Conservation (phyloP, 2,113 vertebrate species). For the Nansenia antarctica region DNA sequence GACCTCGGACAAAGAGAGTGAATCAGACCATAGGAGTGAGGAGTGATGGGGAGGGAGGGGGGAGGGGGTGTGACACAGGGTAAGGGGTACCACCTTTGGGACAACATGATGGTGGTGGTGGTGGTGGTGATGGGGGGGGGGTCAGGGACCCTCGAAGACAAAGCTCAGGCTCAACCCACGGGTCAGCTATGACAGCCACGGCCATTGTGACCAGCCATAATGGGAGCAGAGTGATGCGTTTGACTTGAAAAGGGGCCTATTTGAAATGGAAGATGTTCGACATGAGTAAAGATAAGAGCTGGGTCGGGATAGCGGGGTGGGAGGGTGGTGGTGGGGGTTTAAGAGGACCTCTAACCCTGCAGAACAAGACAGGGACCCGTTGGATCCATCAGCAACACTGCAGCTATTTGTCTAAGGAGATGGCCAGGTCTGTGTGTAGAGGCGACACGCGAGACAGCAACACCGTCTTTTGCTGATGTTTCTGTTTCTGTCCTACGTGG, state of each 20-base stretch:
- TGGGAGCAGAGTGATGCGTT: constrained; percentile 21
- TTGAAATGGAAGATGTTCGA: not conserved
- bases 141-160: constrained; percentile 25
- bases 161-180: constrained; percentile 35
- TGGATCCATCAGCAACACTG: constrained; percentile 2
- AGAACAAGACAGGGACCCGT: not conserved
- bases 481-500: not conserved
- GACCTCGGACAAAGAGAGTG: constrained; percentile 55
- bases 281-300: not conserved
- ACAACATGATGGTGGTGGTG: constrained; percentile 46
- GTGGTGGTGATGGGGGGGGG: not conserved
- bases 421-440: not conserved
- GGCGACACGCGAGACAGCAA: not conserved
- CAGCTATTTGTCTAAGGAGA: not conserved
- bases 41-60: constrained; percentile 44
- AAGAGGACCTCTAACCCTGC: not conserved
- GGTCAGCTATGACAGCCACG: constrained; percentile 32
- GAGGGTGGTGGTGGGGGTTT: not conserved
- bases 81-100: constrained; percentile 56
- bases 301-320: not conserved
- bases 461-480: not conserved
- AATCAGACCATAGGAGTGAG: constrained; percentile 47
- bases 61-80: constrained; percentile 28
- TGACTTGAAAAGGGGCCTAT: not conserved
- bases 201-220: constrained; percentile 26